Conservation (phyloP, 53 echinoderm and acorn worm species). For the Stichopus horrens region DNA sequence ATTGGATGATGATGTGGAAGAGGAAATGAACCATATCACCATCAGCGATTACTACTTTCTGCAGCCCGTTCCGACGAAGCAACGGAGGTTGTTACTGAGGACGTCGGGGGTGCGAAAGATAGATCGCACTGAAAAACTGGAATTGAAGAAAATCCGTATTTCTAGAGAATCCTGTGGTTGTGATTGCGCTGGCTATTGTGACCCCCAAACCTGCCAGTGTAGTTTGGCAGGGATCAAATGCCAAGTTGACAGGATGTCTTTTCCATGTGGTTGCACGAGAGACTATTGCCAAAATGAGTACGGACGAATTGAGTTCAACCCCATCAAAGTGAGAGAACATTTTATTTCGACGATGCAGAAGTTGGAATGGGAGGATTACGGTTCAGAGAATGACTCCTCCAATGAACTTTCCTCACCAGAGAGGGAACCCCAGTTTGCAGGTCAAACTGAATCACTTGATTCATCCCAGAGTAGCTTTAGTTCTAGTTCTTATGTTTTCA, state of each 20-base stretch:
- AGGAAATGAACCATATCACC: slow-evolving; percentile 83
- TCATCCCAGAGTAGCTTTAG: slow-evolving; percentile 28
- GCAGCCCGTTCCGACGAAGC: slow-evolving; percentile 95
- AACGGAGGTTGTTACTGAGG: slow-evolving; percentile 76
- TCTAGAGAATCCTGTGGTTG: slow-evolving; percentile 94
- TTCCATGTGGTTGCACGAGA: slow-evolving; percentile 93
- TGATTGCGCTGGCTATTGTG: slow-evolving; percentile 78
- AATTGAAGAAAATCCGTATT: slow-evolving; percentile 85
- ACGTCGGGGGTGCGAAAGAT: slow-evolving; percentile 90
- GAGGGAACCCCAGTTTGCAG: slow-evolving; percentile 51
- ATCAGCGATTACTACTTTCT: slow-evolving; percentile 94
- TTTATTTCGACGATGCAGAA: slow-evolving; percentile 88
- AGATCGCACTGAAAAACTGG: slow-evolving; percentile 91
- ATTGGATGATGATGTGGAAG: slow-evolving; percentile 77
- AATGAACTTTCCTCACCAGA: slow-evolving; percentile 31
- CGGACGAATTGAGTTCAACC: slow-evolving; percentile 95
- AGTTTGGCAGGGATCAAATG: slow-evolving; percentile 92
- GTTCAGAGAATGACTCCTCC: slow-evolving; percentile 51
- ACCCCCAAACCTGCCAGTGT: slow-evolving; percentile 87
- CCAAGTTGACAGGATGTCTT: slow-evolving; percentile 90
- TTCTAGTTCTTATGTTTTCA: slow-evolving; percentile 55
- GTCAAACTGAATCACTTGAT: slow-evolving; percentile 49
- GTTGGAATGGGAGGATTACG: slow-evolving; percentile 69
- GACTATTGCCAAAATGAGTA: slow-evolving; percentile 80
- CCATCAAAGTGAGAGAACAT: slow-evolving; percentile 84